Percentiles rank a stretch among this genome's conserved stretches.
Evolutionary conservation across 2,797 vertebrate species (phyloP).

Genomic region (Pseudomugil gertrudae): DNA sequence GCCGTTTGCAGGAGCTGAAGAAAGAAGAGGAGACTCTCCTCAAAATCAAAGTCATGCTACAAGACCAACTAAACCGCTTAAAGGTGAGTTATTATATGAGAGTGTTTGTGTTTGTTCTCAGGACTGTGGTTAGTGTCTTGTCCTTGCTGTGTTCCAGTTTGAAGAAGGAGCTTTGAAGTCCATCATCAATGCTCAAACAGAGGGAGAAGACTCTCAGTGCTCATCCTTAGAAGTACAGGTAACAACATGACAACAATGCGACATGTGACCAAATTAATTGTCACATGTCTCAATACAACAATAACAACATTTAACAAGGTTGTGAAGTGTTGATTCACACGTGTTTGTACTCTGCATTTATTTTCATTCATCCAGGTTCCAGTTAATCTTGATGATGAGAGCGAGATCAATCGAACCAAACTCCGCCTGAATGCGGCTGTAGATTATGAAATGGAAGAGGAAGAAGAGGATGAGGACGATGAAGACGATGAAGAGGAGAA

Average conservation of each 20-base stretch:
- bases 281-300: too few species aligned
- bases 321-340: not conserved
- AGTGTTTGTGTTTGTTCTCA: not conserved
- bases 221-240: conserved; percentile 66
- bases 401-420: conserved; percentile 92
- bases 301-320: not conserved
- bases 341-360: not conserved
- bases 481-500: conserved; percentile 68
- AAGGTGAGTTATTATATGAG: conserved; percentile 69
- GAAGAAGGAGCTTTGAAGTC: conserved; percentile 86
- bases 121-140: not conserved
- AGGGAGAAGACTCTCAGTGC: conserved; percentile 69
- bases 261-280: too few species aligned
- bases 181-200: conserved; percentile 82
- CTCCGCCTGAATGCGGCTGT: conserved; percentile 84
- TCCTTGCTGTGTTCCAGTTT: conserved; percentile 74
- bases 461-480: conserved; percentile 68
- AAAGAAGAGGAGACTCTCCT: conserved; percentile 89
- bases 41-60: conserved; percentile 87
- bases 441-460: conserved; percentile 82
- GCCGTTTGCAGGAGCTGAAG: conserved; percentile 86
- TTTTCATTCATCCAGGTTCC: conserved; percentile 66
- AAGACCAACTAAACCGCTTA: conserved; percentile 86
- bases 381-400: conserved; percentile 91
- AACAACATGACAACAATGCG: conserved; percentile 13